These are phyloP conservation scores for Oscheius sp. DNA, from an alignment of 2,888 invertebrate species.

Conservation along the genomic window DNA sequence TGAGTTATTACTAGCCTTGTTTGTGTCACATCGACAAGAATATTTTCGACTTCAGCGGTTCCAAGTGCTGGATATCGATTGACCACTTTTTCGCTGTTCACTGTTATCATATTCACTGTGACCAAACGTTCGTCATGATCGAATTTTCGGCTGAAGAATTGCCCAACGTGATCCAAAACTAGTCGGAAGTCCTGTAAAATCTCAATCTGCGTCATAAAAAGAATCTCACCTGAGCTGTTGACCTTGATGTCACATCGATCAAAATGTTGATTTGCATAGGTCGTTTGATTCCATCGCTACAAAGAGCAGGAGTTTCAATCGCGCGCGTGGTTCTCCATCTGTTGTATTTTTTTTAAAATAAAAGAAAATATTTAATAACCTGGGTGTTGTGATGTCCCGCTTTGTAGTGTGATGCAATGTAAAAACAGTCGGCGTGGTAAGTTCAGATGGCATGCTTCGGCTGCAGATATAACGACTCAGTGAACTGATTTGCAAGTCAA, in stretches of 20 bases:
- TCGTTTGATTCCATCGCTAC: conserved; percentile 64
- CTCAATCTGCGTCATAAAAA: neutral
- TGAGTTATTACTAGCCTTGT: neutral
- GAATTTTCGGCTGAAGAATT: conserved; percentile 60
- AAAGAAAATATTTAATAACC: neutral
- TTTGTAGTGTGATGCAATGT: conserved; percentile 46
- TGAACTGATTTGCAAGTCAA: conserved; percentile 46
- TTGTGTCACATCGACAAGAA: conserved; percentile 35
- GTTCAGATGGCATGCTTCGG: conserved; percentile 40
- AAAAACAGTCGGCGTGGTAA: conserved; percentile 33
- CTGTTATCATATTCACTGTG: conserved; percentile 64
- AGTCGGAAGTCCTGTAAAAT: conserved; percentile 57
- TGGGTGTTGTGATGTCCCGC: conserved; percentile 39
- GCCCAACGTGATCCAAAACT: conserved; percentile 53
- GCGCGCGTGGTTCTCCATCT: conserved; percentile 62
- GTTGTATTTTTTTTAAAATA: neutral
- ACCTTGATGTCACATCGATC: conserved; percentile 63
- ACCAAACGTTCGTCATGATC: conserved; percentile 47
- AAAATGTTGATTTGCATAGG: conserved; percentile 66
- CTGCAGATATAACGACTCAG: conserved; percentile 54
- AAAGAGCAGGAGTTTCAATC: conserved; percentile 56
- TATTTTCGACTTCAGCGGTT: conserved; percentile 41
- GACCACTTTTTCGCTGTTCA: conserved; percentile 61
- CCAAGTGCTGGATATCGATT: conserved; percentile 38
- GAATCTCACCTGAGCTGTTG: conserved; percentile 44